Percentiles rank a stretch among this genome's conserved stretches.
phyloP scores from a whole-genome alignment of 2,113 vertebrate species.

The Microtus pennsylvanicus region DNA sequence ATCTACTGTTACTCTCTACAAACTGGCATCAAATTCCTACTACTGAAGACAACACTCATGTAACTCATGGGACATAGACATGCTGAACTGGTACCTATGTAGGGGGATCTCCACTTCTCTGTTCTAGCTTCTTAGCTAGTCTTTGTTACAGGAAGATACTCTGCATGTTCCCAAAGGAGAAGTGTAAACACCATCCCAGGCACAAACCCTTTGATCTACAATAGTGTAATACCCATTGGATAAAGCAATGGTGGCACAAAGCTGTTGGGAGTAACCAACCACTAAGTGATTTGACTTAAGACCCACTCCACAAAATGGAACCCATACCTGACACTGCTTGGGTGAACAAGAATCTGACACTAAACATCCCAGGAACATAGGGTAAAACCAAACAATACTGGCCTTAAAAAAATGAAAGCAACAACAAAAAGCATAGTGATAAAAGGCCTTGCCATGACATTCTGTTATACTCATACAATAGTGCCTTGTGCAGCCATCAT shows the following conservation, averaged over 20 bases:
- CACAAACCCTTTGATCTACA: background rate
- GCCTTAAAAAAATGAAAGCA: background rate
- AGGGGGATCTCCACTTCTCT: too few species aligned
- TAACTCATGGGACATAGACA: background rate
- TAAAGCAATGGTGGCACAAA: background rate
- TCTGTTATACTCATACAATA: background rate
- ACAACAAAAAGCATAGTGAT: background rate
- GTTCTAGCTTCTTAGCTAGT: background rate
- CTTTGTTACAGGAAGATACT: background rate
- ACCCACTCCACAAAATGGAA: background rate
- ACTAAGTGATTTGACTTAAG: background rate
- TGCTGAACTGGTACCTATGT: background rate
- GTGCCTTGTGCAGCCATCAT: background rate
- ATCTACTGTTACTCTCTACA: background rate
- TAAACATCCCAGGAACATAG: background rate
- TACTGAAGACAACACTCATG: background rate
- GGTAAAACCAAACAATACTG: background rate
- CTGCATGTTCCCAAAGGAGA: background rate
- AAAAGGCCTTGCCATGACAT: background rate
- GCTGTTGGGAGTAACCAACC: background rate
- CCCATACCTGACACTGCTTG: background rate
- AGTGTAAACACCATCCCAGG: background rate
- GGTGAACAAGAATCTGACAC: background rate
- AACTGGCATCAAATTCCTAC: background rate
- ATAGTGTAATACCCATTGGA: rapidly evolving